Percentiles rank a stretch among this genome's conserved stretches.
Evolutionary conservation across 2,113 vertebrate species (phyloP).

Genomic region (Limanda limanda): DNA sequence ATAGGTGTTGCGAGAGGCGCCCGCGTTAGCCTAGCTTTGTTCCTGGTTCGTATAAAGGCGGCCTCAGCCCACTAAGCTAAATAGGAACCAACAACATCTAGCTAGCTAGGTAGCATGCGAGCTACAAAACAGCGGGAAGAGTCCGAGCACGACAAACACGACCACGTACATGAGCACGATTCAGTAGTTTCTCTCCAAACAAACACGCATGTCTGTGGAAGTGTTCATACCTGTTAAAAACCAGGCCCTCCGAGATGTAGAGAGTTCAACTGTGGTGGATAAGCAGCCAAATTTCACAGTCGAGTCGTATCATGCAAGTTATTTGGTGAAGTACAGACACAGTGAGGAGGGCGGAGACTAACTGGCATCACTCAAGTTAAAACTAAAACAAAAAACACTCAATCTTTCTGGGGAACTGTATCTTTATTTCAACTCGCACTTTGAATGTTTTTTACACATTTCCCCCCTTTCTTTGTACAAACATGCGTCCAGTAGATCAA

Average conservation of each 20-base stretch:
- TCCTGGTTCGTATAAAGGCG: conserved; percentile 22
- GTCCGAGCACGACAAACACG: conserved; percentile 19
- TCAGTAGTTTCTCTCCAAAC: background rate
- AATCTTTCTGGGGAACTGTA: too few species aligned
- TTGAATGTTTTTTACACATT: background rate
- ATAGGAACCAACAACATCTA: background rate
- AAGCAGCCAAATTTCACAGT: conserved; percentile 63
- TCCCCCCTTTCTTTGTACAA: too few species aligned
- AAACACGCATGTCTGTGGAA: background rate
- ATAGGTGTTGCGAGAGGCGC: fast-evolving
- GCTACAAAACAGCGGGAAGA: conserved; percentile 79
- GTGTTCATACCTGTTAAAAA: conserved; percentile 57
- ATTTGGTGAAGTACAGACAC: conserved; percentile 71
- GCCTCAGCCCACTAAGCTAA: conserved; percentile 35
- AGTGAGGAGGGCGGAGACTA: conserved; percentile 80
- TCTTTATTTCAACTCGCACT: background rate
- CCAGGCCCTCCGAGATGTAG: conserved; percentile 7
- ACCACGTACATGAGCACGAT: background rate
- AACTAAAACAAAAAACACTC: background rate
- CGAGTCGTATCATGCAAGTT: conserved; percentile 79
- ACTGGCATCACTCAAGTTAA: conserved; percentile 41
- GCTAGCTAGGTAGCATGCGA: conserved; percentile 3
- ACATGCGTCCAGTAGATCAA: background rate
- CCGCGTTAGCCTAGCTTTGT: background rate
- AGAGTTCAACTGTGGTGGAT: conserved; percentile 24